Evolutionary conservation across 2,797 vertebrate species (phyloP), one percentile per base, ranked within the genome.

Genomic region (Acanthornis magna): DNA sequence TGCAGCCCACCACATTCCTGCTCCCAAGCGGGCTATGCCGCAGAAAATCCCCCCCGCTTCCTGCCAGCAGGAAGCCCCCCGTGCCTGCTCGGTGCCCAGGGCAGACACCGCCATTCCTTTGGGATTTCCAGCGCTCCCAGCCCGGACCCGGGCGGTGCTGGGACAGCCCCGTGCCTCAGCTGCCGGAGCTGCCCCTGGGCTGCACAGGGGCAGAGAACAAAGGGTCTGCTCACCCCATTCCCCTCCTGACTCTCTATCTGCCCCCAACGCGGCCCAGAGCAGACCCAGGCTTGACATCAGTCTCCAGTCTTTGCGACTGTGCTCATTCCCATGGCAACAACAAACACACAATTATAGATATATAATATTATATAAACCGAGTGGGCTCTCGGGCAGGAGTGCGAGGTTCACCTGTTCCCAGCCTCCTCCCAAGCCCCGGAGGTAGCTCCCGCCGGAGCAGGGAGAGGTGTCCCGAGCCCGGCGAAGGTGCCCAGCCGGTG

Each of bases 261-360:
- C 68, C 92, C 94, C 93, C 58, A 4, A 1, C 15, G 23, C 77
- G 90, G 75, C 84, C 84, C 82, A 13, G 77, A 53, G 34, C 70
- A 89, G 84, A 62, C 84, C 78, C 26, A 92, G 76, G 79, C 84
- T 96, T 77, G 95, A 96, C 95, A 96, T 90, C 86, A 88, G 67
- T 10, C 89, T 72, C 80, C 66, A 47, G 89, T 70, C 88, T 93
- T 53, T 51, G 95, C 93, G 81, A 74, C 57, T 61, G 94, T 76
- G 94, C 96, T 95, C 90, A 98, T 98, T 97, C 96, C 98, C 98
- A 98, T 98, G 97, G 97, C 97, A 98, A 98, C 98, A 43, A 89
- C 95, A 91, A 92, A 88, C 93, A 83, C 88, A 93, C 89, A 75
- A 95, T 93, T 91, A 93, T 7, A 89, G 84, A 94, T 86, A 90